A percentile compares a stretch with the other conserved stretches of the same genome.
Evolutionary conservation across 2,113 vertebrate genomes (phyloP).

Genomic region (Tautogolabrus adspersus): DNA sequence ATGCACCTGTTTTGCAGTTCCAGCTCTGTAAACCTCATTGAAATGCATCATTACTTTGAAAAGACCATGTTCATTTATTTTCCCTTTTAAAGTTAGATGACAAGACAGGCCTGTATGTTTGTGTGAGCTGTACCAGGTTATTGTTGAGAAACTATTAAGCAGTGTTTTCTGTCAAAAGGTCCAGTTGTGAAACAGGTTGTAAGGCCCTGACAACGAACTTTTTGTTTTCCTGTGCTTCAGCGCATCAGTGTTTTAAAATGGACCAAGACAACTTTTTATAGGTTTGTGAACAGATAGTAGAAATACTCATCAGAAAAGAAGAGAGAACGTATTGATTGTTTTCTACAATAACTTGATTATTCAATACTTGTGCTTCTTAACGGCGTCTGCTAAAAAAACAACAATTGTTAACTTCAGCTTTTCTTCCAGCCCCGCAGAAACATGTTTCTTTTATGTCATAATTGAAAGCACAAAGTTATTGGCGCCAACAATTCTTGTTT

Average conservation of each 20-base stretch:
- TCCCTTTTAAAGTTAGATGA: background rate
- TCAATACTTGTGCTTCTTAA: background rate
- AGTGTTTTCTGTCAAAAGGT: background rate
- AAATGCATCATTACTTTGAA: slow-evolving; percentile 12
- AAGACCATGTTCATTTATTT: slow-evolving; percentile 4
- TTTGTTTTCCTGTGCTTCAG: no score
- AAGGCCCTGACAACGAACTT: background rate
- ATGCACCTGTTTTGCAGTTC: slow-evolving; percentile 32
- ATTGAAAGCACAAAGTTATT: background rate
- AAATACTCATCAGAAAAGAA: background rate
- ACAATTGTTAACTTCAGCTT: background rate
- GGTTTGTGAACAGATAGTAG: background rate
- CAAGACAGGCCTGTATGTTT: background rate
- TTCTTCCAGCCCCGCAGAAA: background rate
- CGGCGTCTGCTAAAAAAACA: background rate
- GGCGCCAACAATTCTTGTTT: background rate
- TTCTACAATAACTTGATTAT: slow-evolving; percentile 4
- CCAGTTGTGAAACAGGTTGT: background rate
- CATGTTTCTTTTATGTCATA: slow-evolving; percentile 6
- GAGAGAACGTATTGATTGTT: background rate
- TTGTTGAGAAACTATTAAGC: background rate
- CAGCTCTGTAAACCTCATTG: background rate
- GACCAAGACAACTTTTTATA: background rate
- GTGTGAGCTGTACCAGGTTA: background rate
- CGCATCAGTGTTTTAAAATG: no score